Evolutionary conservation across 2,797 vertebrate species (phyloP), one percentile per base, ranked within the genome.

Genomic region (Garrulus glandarius): DNA sequence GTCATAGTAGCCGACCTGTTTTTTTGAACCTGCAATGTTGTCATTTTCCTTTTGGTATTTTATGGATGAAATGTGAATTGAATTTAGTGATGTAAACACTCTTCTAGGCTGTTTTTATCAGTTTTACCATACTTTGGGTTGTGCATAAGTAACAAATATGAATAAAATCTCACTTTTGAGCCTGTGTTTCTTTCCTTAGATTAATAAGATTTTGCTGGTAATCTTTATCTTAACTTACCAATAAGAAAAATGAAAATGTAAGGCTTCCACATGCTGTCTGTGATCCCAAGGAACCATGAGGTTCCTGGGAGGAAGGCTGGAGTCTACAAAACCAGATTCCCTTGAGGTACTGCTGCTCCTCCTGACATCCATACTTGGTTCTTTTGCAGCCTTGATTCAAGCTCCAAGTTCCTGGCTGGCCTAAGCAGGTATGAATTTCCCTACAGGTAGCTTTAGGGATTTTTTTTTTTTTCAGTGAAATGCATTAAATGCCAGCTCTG

Each of bases 121-220:
- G 91, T 98, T 98, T 97, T 97, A 98, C 95, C 95, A 96, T 96
- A 97, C 65, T 96, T 96, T 27, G 39, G 64, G 94, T 97, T 97
- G 97, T 98, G 96, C 96, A 95, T 95, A 96, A 97, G 95, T 97
- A 97, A 95, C 89, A 91, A 96, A 96, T 93, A 95, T 19, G 72
- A 98, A 98, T 98, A 98, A 98, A 98, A 97, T 92, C 74, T 97
- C 95, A 96, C 92, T 97, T 98, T 98, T 96, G 92, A 97, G 75
- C 82, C 83, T 94, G 60, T 84, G 41, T 95, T 64, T 87, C 89
- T 82, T 89, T 96, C 50, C 26, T 87, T 87, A 90, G 60, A 36
- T 72, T 43, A 77, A 20, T 80, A 87, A 83, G 20, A 70, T 39
- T 87, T 84, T 77, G 46, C 55, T 34, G 5, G 71, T 88, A 30